A percentile compares a stretch with the other conserved stretches of the same genome.
These are phyloP conservation scores for Aphodius sticticus DNA, from an alignment of 2,888 invertebrate genomes.

Conservation along the genomic window DNA sequence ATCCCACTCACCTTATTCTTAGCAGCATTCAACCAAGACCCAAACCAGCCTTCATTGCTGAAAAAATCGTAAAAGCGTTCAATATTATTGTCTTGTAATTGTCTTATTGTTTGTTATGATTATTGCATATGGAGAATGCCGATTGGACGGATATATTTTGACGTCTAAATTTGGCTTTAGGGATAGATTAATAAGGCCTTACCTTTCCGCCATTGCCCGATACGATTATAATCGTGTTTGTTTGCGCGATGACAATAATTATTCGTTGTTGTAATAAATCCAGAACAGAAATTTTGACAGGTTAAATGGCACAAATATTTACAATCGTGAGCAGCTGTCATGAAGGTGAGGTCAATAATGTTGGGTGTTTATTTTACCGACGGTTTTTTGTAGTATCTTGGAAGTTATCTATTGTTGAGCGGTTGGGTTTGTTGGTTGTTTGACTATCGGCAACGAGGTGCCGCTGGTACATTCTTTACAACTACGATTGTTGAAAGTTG, in stretches of 20 bases:
- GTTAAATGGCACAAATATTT: slow-evolving; percentile 40
- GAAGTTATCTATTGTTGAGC: neutral
- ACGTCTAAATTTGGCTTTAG: slow-evolving; percentile 24
- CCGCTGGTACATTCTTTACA: neutral
- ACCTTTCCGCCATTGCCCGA: slow-evolving; percentile 47
- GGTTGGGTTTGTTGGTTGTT: neutral
- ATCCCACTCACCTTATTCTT: slow-evolving; percentile 56
- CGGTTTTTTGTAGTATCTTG: neutral
- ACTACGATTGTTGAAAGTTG: no score
- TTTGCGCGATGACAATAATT: slow-evolving; percentile 18
- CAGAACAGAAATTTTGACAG: slow-evolving; percentile 43
- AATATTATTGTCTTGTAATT: slow-evolving; percentile 13
- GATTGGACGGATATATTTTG: slow-evolving; percentile 25
- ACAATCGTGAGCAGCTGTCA: slow-evolving; percentile 38
- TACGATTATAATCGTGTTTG: neutral
- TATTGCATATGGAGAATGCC: slow-evolving; percentile 23
- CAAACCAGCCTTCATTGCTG: slow-evolving; percentile 57
- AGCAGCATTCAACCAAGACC: slow-evolving; percentile 59
- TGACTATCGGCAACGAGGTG: neutral
- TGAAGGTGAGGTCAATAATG: slow-evolving; percentile 17
- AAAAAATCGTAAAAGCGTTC: slow-evolving; percentile 37
- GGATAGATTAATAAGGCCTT: slow-evolving; percentile 35
- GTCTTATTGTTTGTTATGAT: slow-evolving; percentile 5
- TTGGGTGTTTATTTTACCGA: neutral
- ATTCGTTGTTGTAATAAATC: slow-evolving; percentile 31